Evolutionary conservation across 2,888 invertebrate genomes (phyloP), one percentile per base, ranked within the genome.

Genomic region (Nemapogon koenigi): DNA sequence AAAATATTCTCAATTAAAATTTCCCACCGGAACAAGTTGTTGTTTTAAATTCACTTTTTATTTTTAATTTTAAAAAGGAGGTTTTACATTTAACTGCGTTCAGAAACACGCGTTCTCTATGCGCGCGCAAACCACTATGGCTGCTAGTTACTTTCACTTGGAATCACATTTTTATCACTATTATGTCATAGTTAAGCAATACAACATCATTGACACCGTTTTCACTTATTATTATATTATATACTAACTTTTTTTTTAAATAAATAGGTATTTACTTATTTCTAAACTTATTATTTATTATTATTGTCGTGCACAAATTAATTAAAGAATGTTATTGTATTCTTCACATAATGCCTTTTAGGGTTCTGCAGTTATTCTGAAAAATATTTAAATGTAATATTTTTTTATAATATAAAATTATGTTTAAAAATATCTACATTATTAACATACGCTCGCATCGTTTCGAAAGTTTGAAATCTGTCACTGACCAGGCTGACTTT

Each of bases 151-250:
- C 22, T 22, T 22, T 22, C 22, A 22, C 22, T 22, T 22, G 6
- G 6, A 10, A 22, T 22, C 10, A 22, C 22, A 10, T 10, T 6
- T 22, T 22, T 22, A 7, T 22, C 4, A 22, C 22, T 10, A 22
- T 22, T 22, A 22, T 22, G 22, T 22, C 22, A 22, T 22, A 22
- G 6, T 22, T 22, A 22, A 10, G 10, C 10, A 10, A 22, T 22
- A 6, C 10, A 22, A 22, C 22, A 7, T 7, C 22, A 6, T 22
- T 7, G 22, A 7, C 10, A 16, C 31, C 31, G 17, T 17, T 31
- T 31, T 31, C 31, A 31, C 31, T 28, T 7, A n/a, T 6, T 28
- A 28, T n/a, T 14, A 30, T 16, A 16, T 17, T 7, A 14, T 31
- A 16, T 14, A n/a, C n/a, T 16, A 31, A 16, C 10, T 31, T 31